These are phyloP conservation scores for Pangasianodon gigas DNA, from an alignment of 2,113 vertebrate genomes.

Conservation along the genomic window DNA sequence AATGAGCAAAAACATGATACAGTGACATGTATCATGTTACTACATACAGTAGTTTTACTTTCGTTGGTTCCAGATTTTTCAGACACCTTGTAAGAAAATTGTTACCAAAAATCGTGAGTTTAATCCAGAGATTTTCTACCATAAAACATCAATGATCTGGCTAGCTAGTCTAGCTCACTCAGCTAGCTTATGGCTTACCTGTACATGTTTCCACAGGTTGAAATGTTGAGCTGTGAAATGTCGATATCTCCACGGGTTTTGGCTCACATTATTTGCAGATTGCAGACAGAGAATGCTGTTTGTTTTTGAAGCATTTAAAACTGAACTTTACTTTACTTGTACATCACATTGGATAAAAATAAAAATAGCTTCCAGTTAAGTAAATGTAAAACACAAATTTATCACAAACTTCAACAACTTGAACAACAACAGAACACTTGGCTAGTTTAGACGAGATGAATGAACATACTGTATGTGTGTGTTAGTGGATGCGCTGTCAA, in stretches of 20 bases:
- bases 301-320: background rate
- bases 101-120: background rate
- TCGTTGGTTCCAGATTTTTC: too few relatives aligned
- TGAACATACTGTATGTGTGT: background rate
- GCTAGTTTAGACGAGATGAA: background rate
- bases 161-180: background rate
- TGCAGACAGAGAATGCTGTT: too few relatives aligned
- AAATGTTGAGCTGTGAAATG: background rate
- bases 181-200: background rate
- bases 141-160: background rate
- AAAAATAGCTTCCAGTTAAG: background rate
- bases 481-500: background rate
- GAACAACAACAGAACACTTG: background rate
- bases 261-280: background rate
- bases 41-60: too few relatives aligned
- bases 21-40: too few relatives aligned
- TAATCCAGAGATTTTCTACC: background rate
- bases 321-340: background rate
- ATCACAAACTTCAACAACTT: background rate
- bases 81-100: too few relatives aligned
- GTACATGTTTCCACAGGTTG: background rate
- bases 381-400: background rate
- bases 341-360: background rate
- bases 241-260: background rate
- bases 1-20: too few relatives aligned